A percentile compares a stretch with the other conserved stretches of the same genome.
Conservation (phyloP, 2,888 invertebrate species). For the Parochlus steinenii region DNA sequence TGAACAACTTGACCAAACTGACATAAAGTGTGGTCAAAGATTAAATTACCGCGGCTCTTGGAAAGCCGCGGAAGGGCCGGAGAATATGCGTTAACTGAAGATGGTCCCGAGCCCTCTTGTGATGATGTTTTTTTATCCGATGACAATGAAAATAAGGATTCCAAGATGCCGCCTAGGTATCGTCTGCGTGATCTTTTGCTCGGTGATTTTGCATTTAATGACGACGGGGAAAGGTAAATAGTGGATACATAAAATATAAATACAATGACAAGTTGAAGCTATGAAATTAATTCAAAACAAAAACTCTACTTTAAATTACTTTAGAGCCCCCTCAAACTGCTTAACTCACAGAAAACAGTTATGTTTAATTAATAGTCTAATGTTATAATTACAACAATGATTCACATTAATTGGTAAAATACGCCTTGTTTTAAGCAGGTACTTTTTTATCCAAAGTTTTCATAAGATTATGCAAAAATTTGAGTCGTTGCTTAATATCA, state of each 20-base stretch:
- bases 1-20: not conserved
- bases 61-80: constrained; percentile 31
- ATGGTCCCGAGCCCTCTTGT: no score
- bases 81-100: no score
- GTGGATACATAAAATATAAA: not conserved
- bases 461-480: no score
- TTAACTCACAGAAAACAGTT: no score
- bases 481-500: no score
- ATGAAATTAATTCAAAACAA: not conserved
- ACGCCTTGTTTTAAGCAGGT: no score
- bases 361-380: no score
- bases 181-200: constrained; percentile 58
- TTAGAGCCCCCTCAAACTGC: no score
- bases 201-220: constrained; percentile 60
- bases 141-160: constrained; percentile 22
- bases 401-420: no score
- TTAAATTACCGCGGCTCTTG: constrained; percentile 31
- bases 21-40: constrained; percentile 29
- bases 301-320: no score
- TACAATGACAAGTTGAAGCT: not conserved
- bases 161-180: constrained; percentile 48
- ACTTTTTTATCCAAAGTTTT: no score
- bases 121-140: constrained; percentile 12
- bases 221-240: constrained; percentile 60
- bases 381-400: no score